These are phyloP conservation scores for Alosa alosa DNA, from an alignment of 2,113 vertebrate genomes.

Conservation along the genomic window DNA sequence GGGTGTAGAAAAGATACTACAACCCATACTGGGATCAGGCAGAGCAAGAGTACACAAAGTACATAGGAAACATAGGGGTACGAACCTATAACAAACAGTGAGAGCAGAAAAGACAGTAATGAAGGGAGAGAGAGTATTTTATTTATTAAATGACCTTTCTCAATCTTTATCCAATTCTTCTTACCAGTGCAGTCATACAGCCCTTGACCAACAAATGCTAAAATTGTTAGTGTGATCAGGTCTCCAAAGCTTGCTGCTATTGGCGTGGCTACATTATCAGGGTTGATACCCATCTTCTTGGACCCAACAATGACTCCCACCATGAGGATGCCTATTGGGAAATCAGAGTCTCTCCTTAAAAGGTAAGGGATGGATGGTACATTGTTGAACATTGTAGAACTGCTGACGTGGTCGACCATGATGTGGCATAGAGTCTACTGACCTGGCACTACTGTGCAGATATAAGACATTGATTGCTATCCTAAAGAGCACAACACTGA, in stretches of 20 bases:
- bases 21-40: constrained; percentile 85
- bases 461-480: too few species aligned
- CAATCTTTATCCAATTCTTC: not conserved
- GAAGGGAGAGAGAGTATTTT: not conserved
- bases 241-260: constrained; percentile 95
- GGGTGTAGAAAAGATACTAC: constrained; percentile 78
- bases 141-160: not conserved
- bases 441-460: too few species aligned
- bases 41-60: constrained; percentile 73
- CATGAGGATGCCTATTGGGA: constrained; percentile 82
- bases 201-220: constrained; percentile 82
- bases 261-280: constrained; percentile 93
- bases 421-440: not conserved
- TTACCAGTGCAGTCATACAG: constrained; percentile 82
- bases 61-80: constrained; percentile 75
- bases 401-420: not conserved
- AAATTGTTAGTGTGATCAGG: constrained; percentile 84
- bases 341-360: not conserved
- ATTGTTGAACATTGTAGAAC: not conserved
- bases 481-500: too few species aligned
- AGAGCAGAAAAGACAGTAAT: not conserved
- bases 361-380: not conserved
- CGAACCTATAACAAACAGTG: constrained; percentile 65
- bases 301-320: constrained; percentile 84
- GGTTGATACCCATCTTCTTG: constrained; percentile 85